Evolutionary conservation across 2,888 invertebrate species (phyloP).

Genomic region (Lasioglossum morio): DNA sequence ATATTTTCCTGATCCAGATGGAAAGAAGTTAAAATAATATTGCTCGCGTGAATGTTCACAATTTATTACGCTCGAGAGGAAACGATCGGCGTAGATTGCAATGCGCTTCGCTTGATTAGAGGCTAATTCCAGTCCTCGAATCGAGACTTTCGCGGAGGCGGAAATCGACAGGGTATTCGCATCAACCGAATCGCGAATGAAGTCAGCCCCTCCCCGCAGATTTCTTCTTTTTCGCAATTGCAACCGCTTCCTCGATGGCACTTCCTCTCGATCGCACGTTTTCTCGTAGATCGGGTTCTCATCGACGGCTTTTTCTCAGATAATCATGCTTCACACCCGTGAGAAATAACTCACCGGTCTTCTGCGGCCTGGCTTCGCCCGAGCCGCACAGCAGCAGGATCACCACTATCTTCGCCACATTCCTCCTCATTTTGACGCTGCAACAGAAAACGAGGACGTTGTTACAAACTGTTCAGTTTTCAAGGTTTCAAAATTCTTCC

Average conservation of each 20-base stretch:
- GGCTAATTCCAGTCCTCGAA: neutral
- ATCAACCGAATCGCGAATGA: constrained; percentile 40
- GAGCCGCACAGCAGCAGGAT: constrained; percentile 78
- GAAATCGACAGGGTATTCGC: constrained; percentile 28
- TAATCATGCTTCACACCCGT: neutral
- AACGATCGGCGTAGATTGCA: neutral
- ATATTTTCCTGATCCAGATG: neutral
- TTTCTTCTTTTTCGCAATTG: constrained; percentile 31
- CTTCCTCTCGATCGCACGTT: neutral
- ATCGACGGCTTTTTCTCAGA: neutral
- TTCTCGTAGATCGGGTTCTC: neutral
- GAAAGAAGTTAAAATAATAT: neutral
- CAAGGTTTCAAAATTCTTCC: neutral
- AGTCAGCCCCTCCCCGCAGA: constrained; percentile 8
- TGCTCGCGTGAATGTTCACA: constrained; percentile 2
- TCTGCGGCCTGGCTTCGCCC: constrained; percentile 78
- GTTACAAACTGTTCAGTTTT: too few species aligned
- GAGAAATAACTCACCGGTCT: constrained; percentile 74
- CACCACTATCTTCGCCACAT: constrained; percentile 73
- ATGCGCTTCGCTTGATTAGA: constrained; percentile 28
- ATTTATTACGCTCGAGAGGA: neutral
- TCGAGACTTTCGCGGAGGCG: constrained; percentile 43
- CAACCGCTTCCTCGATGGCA: constrained; percentile 26
- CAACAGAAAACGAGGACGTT: constrained; percentile 66
- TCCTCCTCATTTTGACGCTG: constrained; percentile 81